These are phyloP conservation scores for Thelaira solivaga DNA, from an alignment of 2,888 invertebrate genomes.

Conservation along the genomic window DNA sequence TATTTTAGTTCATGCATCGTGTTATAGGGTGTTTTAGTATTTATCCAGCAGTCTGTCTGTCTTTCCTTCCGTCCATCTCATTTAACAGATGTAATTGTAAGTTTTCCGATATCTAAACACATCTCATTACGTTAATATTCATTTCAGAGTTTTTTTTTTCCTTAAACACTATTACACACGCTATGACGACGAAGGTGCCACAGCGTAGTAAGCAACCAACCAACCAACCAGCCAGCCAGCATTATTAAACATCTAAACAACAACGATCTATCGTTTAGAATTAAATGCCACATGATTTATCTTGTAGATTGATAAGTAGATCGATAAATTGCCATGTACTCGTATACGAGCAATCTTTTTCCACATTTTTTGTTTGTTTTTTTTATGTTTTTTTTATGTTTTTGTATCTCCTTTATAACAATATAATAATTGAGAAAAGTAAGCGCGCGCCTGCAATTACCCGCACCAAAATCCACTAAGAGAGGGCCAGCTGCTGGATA, in stretches of 20 bases:
- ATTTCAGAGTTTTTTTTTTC: neutral
- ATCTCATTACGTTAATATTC: constrained; percentile 56
- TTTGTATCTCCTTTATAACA: constrained; percentile 10
- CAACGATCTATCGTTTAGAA: constrained; percentile 64
- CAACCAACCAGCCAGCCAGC: neutral
- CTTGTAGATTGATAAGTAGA: constrained; percentile 76
- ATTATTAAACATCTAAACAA: constrained; percentile 42
- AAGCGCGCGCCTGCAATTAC: constrained; percentile 58
- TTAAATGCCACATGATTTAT: constrained; percentile 74
- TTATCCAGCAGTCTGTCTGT: too few species aligned
- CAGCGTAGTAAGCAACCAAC: neutral
- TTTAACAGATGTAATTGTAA: constrained; percentile 51
- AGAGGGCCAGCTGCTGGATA: constrained; percentile 13
- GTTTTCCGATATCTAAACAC: constrained; percentile 54
- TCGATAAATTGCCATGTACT: constrained; percentile 61
- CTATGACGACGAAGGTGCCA: too few species aligned
- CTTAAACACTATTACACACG: too few species aligned
- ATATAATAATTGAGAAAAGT: constrained; percentile 45
- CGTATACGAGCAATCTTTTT: constrained; percentile 66
- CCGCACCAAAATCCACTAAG: neutral
- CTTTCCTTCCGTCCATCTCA: constrained; percentile 7
- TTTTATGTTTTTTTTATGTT: neutral
- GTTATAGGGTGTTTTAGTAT: neutral
- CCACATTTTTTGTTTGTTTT: constrained; percentile 65
- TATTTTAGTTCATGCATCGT: neutral